Evolutionary conservation across 2,113 vertebrate species (phyloP), one percentile per base, ranked within the genome.

Genomic region (Poeciliopsis prolifica): DNA sequence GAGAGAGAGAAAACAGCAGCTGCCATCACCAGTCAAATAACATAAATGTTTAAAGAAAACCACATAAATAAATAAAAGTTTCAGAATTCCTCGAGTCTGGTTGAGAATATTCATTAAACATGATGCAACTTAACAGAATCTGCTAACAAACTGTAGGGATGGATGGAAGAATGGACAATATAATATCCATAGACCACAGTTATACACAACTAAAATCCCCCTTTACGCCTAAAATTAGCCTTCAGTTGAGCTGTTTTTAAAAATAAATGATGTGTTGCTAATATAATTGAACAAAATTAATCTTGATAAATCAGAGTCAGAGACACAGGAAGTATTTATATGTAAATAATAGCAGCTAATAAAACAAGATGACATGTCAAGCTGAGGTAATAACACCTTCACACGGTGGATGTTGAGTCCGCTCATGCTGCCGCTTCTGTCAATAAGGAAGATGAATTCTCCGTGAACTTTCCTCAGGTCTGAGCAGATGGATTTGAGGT

Each of bases 391-490:
- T 64, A 71, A 69, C 83, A 98, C 98, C 96, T 98, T 97, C 71
- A 97, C 95, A 0, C 70, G 87, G 79, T 33, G 91, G 86, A 99
- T 96, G 87, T 87, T 97, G 10, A 82, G 67, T 0, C 93, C 94
- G 0, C 94, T 97, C 97, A 97, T 98, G 89, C 96, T 98, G 72
- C 95, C 95, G 1, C 97, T 98, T 80, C 96, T 90, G 87, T 98
- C 97, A 0, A 99, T 68, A n/a, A 99, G 97, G 91, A 99, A 99
- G 90, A 99, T 95, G 24, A 98, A 98, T 85, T 99, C 98, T 0
- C 98, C 96, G 0, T 97, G 95, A 61, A 95, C 91, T 84, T 92
- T 95, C 66, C 74, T 92, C 74, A 97, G 94, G 87, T 95, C 95
- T 0, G 96, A 94, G 75, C 95, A 95, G 61, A 88, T 22, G 0